Percentiles rank a stretch among this genome's conserved stretches.
Conservation (phyloP, 2,797 vertebrate genomes). For the Enteromius unitaeniatus region DNA sequence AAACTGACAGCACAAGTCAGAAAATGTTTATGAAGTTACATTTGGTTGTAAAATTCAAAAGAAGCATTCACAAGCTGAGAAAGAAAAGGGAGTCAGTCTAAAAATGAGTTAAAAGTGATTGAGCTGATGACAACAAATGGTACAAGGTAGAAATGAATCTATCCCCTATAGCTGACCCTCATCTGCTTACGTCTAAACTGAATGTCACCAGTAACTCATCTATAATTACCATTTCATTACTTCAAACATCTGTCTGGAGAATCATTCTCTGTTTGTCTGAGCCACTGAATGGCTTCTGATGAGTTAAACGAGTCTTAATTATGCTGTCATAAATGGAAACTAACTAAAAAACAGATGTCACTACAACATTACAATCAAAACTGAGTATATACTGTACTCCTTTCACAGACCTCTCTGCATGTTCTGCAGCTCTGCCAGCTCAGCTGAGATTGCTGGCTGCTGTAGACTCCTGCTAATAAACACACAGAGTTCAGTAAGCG, state of each 20-base stretch:
- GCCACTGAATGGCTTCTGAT: slow-evolving; percentile 19
- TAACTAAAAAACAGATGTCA: not conserved
- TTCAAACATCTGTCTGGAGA: slow-evolving; percentile 16
- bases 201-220: slow-evolving; percentile 26
- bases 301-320: slow-evolving; percentile 18
- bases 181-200: slow-evolving; percentile 17
- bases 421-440: not conserved
- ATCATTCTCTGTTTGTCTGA: slow-evolving; percentile 2
- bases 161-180: not conserved
- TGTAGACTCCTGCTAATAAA: not conserved
- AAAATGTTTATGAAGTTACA: not conserved
- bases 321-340: slow-evolving; percentile 20
- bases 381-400: not conserved
- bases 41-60: not conserved
- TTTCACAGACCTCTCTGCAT: not conserved
- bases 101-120: not conserved
- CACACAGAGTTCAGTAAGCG: slow-evolving; percentile 10
- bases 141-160: slow-evolving; percentile 26
- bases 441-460: not conserved
- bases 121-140: not conserved
- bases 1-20: not conserved
- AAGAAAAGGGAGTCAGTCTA: not conserved
- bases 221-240: not conserved
- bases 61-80: not conserved
- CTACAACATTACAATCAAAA: slow-evolving; percentile 1